Evolutionary conservation across 2,888 invertebrate species (phyloP), one percentile per base, ranked within the genome.

Genomic region (Acanthosoma haemorrhoidale): DNA sequence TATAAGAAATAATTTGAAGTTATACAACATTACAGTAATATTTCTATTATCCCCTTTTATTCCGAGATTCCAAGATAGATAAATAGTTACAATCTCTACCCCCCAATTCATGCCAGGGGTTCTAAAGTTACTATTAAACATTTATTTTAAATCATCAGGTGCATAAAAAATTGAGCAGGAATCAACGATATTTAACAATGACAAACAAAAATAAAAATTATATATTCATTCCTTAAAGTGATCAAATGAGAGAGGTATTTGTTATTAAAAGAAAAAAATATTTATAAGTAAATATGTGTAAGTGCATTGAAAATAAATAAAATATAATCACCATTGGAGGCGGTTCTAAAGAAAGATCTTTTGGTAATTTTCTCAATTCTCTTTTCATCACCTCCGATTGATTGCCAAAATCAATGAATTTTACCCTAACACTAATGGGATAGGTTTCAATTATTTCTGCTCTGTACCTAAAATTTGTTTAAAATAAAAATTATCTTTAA

Each of bases 351-450:
- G 36, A 2, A 2, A 71, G 29, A 21, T 66, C 31, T 13, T 63
- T 18, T 1, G 71, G 71, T 8, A 71, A 34, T 8, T 8, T 29
- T 31, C 29, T 41, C 59, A 71, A 41, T 11, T 41, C 36, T 6
- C 41, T 43, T 25, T 25, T 32, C 18, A 25, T 9, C 13, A 58
- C 5, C 6, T 18, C 15, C 8, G 38, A 18, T n/a, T 39, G 32
- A 43, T 71, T 71, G 16, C 71, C 71, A 29, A 71, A 71, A 59
- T 71, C 71, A 59, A 66, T 43, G 39, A 69, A 71, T 6, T 18
- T 32, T 31, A 69, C 68, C 58, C 58, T 31, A 16, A 66, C 64
- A 9, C 9, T 15, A 18, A 51, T 25, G 13, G 4, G 13, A 5
- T 21, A 13, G 18, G 69, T 15, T 8, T 31, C 8, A n/a, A 15